Evolutionary conservation across 2,797 vertebrate genomes (phyloP).

Genomic region (Echiichthys vipera): DNA sequence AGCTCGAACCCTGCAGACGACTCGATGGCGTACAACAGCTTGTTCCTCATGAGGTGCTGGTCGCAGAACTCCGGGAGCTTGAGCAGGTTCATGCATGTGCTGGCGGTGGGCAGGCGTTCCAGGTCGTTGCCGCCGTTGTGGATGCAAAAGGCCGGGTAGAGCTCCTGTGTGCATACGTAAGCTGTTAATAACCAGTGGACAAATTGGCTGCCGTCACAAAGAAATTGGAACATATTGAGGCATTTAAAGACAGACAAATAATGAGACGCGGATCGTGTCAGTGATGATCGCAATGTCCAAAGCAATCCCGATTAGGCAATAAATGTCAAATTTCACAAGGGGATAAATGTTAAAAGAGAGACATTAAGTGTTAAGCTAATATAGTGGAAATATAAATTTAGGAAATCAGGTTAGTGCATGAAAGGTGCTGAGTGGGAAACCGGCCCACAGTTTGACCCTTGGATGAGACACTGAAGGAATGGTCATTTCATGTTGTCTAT

Average conservation of each 20-base stretch:
- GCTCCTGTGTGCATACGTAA: conserved; percentile 85
- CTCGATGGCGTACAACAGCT: conserved; percentile 97
- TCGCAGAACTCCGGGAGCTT: conserved; percentile 98
- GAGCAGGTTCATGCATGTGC: conserved; percentile 99
- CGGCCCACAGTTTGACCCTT: conserved; percentile 62
- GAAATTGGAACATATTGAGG: conserved; percentile 12
- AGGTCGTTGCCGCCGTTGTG: conserved; percentile 97
- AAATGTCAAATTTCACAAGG: conserved; percentile 67
- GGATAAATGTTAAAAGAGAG: conserved; percentile 77
- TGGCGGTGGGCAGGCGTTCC: conserved; percentile 96
- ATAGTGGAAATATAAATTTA: conserved; percentile 69
- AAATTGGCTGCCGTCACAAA: conserved; percentile 3
- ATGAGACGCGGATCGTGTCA: conserved; percentile 39
- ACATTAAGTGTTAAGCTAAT: conserved; percentile 72
- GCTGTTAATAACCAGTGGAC: conserved; percentile 21
- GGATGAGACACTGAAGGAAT: conserved; percentile 71
- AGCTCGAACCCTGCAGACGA: conserved; percentile 97
- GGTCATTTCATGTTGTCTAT: conserved; percentile 82
- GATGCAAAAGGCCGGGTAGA: conserved; percentile 98
- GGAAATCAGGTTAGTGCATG: conserved; percentile 66
- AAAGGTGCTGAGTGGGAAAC: conserved; percentile 57
- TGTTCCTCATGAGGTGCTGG: conserved; percentile 93
- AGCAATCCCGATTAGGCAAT: conserved; percentile 75
- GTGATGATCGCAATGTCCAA: conserved; percentile 56
- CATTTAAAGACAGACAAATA: conserved; percentile 32